These are phyloP conservation scores for Dione juno DNA, from an alignment of 2,888 invertebrate species.

Conservation along the genomic window DNA sequence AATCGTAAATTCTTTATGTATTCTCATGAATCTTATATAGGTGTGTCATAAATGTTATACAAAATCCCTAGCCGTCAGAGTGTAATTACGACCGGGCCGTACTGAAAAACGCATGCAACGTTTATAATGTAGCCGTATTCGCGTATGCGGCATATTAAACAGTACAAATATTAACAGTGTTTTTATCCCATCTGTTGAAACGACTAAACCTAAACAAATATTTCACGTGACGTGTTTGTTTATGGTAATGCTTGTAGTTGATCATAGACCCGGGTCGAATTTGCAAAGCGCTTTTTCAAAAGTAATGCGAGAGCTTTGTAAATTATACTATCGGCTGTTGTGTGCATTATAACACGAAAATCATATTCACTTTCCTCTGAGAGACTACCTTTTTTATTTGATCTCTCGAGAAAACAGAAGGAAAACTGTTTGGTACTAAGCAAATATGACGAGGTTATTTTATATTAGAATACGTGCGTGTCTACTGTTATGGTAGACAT, in stretches of 20 bases:
- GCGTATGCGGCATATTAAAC: constrained; percentile 11
- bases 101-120: constrained; percentile 19
- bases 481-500: neutral
- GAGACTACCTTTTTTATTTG: neutral
- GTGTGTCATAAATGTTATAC: neutral
- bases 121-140: constrained; percentile 3
- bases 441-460: neutral
- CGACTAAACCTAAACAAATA: constrained; percentile 35
- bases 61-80: neutral
- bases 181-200: constrained; percentile 27
- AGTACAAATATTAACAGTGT: constrained; percentile 27
- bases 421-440: neutral
- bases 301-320: neutral
- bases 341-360: neutral
- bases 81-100: neutral
- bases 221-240: constrained; percentile 28
- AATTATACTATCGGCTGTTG: neutral
- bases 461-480: neutral
- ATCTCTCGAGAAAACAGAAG: neutral
- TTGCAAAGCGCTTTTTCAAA: constrained; percentile 28
- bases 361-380: neutral
- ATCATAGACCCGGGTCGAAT: constrained; percentile 31
- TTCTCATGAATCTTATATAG: neutral
- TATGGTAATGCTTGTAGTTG: constrained; percentile 33
- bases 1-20: neutral